Percentiles rank a stretch among this genome's conserved stretches.
Evolutionary conservation across 1,140 invertebrate species (phyloP).

Genomic region (Cepaea nemoralis): DNA sequence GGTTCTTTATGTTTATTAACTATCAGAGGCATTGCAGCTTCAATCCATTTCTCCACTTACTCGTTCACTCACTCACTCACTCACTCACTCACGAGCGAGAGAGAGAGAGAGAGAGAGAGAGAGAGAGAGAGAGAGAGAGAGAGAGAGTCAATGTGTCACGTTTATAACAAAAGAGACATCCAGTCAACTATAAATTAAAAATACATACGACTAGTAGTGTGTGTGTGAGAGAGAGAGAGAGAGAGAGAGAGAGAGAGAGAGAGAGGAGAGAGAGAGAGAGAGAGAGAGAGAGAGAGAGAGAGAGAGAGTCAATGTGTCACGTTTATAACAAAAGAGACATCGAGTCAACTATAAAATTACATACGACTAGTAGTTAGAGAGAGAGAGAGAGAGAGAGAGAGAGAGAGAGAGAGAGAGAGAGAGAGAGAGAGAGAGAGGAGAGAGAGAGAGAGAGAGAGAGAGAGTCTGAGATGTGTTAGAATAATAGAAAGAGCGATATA

Average conservation of each 20-base stretch:
- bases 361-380: background rate
- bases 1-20: no score
- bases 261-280: constrained; percentile 22
- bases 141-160: no score
- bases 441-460: background rate
- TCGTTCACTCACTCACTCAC: no score
- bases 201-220: background rate
- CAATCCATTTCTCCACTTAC: no score
- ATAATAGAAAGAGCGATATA: no score
- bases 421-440: background rate
- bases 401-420: background rate
- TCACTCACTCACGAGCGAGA: no score
- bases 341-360: background rate
- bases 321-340: background rate
- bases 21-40: no score
- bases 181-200: no score
- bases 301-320: background rate
- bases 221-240: background rate
- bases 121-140: no score
- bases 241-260: background rate
- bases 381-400: background rate
- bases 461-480: background rate
- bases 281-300: background rate
- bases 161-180: background rate
- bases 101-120: no score